Conservation (phyloP, 92 coral and sea anemone species). For the Epizoanthus rinbou region DNA sequence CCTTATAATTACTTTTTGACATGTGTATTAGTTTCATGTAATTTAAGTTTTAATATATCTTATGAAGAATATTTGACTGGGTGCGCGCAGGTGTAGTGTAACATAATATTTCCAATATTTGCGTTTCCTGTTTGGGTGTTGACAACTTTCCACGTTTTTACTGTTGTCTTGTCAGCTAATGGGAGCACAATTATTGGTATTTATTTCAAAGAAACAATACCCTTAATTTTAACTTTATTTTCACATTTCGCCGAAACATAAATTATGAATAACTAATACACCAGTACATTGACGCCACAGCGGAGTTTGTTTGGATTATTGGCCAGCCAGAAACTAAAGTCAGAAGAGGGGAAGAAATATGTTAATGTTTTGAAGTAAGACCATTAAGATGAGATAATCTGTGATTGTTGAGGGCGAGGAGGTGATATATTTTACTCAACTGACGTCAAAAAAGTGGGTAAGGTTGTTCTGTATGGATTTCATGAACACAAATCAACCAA, state of each 20-base stretch:
- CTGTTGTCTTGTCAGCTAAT: constrained; percentile 26
- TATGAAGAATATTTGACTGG: not conserved
- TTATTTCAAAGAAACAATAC: not conserved
- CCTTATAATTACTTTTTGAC: not conserved
- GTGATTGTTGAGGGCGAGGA: no score
- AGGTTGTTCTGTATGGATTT: not conserved
- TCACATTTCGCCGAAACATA: no score
- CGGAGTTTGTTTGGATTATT: no score
- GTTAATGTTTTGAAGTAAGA: no score
- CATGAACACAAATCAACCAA: not conserved
- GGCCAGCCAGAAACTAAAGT: no score
- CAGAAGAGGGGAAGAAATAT: no score
- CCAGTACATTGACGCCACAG: no score
- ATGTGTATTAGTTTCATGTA: not conserved
- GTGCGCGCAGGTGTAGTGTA: constrained; percentile 29
- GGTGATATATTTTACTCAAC: not conserved
- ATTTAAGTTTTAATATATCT: constrained; percentile 6
- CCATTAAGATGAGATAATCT: no score
- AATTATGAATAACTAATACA: no score
- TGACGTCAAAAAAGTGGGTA: constrained; percentile 5
- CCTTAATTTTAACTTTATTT: no score
- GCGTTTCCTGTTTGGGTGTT: not conserved
- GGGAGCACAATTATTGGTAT: not conserved
- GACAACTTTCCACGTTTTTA: constrained; percentile 26
- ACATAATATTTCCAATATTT: constrained; percentile 10